Conservation (phyloP, 2,888 invertebrate species). For the Thecocarcelia acutangulata region DNA sequence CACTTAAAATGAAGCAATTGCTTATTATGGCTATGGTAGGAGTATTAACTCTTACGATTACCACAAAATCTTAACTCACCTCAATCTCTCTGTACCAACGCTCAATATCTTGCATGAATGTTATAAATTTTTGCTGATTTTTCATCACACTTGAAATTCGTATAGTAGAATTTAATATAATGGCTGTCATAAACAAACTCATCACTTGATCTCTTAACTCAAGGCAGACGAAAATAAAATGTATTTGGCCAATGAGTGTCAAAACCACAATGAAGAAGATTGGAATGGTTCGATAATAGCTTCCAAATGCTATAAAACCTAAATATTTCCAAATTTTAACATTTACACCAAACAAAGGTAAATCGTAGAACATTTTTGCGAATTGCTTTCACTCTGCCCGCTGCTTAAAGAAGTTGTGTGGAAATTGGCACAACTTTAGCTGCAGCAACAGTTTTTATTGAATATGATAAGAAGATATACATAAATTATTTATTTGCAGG, state of each 20-base stretch:
- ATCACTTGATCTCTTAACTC: constrained; percentile 55
- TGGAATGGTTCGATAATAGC: constrained; percentile 23
- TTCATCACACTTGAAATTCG: constrained; percentile 62
- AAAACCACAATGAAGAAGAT: constrained; percentile 30
- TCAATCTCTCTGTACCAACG: constrained; percentile 64
- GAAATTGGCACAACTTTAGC: not conserved
- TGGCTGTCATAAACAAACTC: constrained; percentile 69
- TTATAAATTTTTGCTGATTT: constrained; percentile 65
- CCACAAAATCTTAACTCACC: constrained; percentile 43
- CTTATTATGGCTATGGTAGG: too few species aligned
- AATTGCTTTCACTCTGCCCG: not conserved
- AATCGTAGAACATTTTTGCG: constrained; percentile 60
- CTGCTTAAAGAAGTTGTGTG: not conserved
- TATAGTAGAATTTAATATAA: constrained; percentile 67
- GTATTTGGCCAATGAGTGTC: constrained; percentile 55
- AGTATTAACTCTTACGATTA: too few species aligned
- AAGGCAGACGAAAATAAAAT: constrained; percentile 52
- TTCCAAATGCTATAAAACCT: constrained; percentile 65
- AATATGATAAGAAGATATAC: not conserved
- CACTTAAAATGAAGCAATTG: too few species aligned
- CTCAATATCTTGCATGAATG: constrained; percentile 60
- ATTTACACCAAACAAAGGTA: constrained; percentile 67
- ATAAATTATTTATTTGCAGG: not conserved
- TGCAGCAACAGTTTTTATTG: not conserved
- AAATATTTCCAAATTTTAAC: constrained; percentile 66